Conservation (phyloP, 2,113 vertebrate genomes). For the Microtus richardsoni region DNA sequence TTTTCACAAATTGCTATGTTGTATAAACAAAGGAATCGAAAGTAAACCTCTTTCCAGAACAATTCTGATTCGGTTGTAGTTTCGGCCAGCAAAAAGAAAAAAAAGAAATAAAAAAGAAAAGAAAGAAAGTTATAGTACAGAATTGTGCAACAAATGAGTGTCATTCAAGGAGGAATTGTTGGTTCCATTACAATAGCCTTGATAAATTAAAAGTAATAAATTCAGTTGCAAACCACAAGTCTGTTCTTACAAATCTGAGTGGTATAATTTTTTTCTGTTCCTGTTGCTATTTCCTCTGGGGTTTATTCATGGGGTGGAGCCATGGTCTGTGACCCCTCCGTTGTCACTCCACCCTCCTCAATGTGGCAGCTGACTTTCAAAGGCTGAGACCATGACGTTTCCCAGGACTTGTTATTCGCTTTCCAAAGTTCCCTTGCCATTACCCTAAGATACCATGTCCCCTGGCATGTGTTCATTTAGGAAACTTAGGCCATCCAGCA, state of each 20-base stretch:
- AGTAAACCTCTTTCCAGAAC: slow-evolving; percentile 56
- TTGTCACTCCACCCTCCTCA: slow-evolving; percentile 70
- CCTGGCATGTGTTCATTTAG: slow-evolving; percentile 37
- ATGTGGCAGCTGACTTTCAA: slow-evolving; percentile 68
- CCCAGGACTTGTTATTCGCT: slow-evolving; percentile 63
- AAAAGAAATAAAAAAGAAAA: too few species aligned
- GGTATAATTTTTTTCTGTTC: slow-evolving; percentile 46
- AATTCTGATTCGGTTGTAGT: slow-evolving; percentile 51
- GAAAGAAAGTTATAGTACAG: not conserved
- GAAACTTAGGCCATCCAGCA: not conserved
- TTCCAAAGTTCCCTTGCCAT: slow-evolving; percentile 42
- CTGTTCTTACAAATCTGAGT: slow-evolving; percentile 61
- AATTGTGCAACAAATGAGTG: slow-evolving; percentile 68
- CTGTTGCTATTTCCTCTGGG: slow-evolving; percentile 52
- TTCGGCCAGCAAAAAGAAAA: not conserved
- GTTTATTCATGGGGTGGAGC: slow-evolving; percentile 67
- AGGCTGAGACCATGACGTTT: slow-evolving; percentile 65
- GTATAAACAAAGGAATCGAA: slow-evolving; percentile 56
- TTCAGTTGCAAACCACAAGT: slow-evolving; percentile 57
- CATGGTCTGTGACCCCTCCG: slow-evolving; percentile 5
- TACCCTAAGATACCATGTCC: slow-evolving; percentile 34
- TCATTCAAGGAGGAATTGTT: slow-evolving; percentile 22
- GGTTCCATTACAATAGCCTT: slow-evolving; percentile 69
- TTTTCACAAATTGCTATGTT: slow-evolving; percentile 50
- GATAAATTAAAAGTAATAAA: slow-evolving; percentile 81